These are phyloP conservation scores for Cyanoderma ruficeps DNA, from an alignment of 2,113 vertebrate species.

Conservation along the genomic window DNA sequence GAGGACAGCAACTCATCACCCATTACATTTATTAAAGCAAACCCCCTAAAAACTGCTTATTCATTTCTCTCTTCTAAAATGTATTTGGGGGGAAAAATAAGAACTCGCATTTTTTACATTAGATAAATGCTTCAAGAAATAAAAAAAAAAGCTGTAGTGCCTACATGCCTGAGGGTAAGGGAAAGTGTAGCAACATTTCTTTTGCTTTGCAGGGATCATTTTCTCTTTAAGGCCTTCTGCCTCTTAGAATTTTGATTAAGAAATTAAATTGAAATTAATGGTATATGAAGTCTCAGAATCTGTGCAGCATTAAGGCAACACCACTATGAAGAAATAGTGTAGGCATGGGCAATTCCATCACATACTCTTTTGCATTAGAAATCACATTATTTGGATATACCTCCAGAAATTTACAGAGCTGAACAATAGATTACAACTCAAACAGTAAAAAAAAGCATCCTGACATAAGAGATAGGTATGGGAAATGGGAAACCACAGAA, in stretches of 20 bases:
- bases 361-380: background rate
- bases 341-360: background rate
- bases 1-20: background rate
- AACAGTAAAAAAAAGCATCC: background rate
- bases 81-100: background rate
- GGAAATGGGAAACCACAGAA: background rate
- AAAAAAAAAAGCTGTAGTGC: background rate
- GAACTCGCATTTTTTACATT: background rate
- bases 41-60: background rate
- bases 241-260: background rate
- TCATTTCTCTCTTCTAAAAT: background rate
- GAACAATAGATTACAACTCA: background rate
- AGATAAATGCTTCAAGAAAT: background rate
- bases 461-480: background rate
- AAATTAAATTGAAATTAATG: background rate
- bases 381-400: background rate
- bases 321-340: background rate
- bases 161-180: background rate
- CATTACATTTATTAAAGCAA: background rate
- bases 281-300: background rate
- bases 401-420: background rate
- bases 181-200: background rate
- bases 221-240: background rate
- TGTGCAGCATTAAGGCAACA: background rate
- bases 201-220: background rate